Conservation (phyloP, 2,888 invertebrate species). For the Tenthredo livida region DNA sequence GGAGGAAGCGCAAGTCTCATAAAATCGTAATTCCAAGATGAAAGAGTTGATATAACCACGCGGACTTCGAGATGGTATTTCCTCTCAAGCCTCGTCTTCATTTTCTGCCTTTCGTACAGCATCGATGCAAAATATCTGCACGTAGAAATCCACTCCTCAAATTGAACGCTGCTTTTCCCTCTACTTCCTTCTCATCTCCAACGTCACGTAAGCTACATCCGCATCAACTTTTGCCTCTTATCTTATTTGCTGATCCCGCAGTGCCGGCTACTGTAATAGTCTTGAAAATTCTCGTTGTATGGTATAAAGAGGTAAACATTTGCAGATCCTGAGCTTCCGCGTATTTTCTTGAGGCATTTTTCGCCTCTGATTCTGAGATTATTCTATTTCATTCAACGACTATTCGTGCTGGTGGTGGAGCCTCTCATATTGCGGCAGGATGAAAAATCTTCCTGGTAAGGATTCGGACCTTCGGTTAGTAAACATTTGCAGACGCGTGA, state of each 20-base stretch:
- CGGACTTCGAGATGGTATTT: not conserved
- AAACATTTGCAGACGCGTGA: slow-evolving; percentile 25
- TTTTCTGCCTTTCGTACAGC: not conserved
- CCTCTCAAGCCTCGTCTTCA: slow-evolving; percentile 5
- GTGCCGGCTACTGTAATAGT: not conserved
- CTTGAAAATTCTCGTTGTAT: not conserved
- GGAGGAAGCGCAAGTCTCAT: not conserved
- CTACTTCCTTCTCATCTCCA: slow-evolving; percentile 1
- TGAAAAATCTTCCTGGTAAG: not conserved
- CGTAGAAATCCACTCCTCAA: not conserved
- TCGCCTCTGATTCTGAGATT: not conserved
- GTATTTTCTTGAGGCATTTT: not conserved
- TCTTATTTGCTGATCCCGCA: slow-evolving; percentile 7
- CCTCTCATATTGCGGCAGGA: not conserved
- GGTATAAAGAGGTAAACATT: not conserved
- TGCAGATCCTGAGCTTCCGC: not conserved
- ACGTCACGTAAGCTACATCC: not conserved
- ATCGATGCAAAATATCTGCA: not conserved
- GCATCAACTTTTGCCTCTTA: not conserved
- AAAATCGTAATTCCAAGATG: not conserved
- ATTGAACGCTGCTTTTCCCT: not conserved
- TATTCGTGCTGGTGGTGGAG: not conserved
- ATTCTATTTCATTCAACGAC: not conserved
- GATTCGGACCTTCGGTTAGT: slow-evolving; percentile 5
- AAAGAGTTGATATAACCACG: not conserved